Base-by-base conservation (phyloP, 2,797 vertebrate genomes). In the Sternarchorhynchus goeldii region DNA sequence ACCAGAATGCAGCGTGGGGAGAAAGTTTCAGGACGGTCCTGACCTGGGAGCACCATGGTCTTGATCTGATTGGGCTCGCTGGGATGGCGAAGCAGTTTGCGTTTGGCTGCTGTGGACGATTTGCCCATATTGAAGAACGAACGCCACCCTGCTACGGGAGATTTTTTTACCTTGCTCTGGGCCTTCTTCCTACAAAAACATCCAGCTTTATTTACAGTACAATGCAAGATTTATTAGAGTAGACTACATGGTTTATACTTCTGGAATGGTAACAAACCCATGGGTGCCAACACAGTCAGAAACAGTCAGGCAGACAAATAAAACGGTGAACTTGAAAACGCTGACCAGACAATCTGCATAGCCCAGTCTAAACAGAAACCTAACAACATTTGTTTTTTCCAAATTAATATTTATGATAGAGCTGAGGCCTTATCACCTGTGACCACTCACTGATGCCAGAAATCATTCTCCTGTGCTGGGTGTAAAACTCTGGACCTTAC, bases 41-140 rank as follows among this genome's bases (percentile, higher is more conserved):
- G 69, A 98, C 97, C 97, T 93, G 95, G 94, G 84, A 97, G 90
- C 36, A 94, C 94, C 76, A 96, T 94, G 87, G 95, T 94, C 88
- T 98, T 99, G 90, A 98, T 97, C 86, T 97, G 95, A 0, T 94
- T 96, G 17, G 96, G 97, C 86, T 99, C 97, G 0, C 96, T 99
- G 84, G 97, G 96, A 53, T 98, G 97, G 71, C 95, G 95, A 85
- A 96, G 97, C 1, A 99, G 89, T 81, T 98, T 98, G 75, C 96
- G 94, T 55, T 98, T 98, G 74, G 95, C 94, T 76, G 96, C 0
- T n/a, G 92, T 91, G 69, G 94, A 91, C 2, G 96, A 98, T 81
- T 97, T 98, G 8, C 96, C 96, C 88, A 98, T 87, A 88, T 95
- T 97, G 91, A 99, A 99, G 89, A 98, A 99, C 32, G 97, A 97